Conservation (phyloP, 1,140 invertebrate genomes). For the Anastrepha ludens region DNA sequence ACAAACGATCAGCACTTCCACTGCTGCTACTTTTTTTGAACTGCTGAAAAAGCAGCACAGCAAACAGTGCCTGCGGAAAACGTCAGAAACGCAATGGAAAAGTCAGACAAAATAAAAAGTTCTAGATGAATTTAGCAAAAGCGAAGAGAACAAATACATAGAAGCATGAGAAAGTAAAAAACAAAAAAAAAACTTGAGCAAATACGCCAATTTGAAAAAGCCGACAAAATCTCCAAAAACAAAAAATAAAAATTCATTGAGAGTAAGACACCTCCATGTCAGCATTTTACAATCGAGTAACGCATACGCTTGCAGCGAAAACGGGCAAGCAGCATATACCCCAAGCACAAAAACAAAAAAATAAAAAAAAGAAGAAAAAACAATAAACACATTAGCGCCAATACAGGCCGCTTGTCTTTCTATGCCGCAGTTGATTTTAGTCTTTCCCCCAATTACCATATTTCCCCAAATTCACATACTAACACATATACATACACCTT, state of each 20-base stretch:
- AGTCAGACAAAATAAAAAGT: neutral
- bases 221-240: neutral
- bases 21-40: neutral
- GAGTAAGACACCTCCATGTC: neutral
- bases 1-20: neutral
- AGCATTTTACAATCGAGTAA: neutral
- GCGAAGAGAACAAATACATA: neutral
- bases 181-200: neutral
- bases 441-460: neutral
- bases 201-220: neutral
- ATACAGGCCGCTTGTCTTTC: neutral
- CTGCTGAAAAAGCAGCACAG: neutral
- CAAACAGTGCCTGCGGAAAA: neutral
- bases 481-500: neutral
- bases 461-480: neutral
- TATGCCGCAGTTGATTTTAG: neutral
- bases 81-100: neutral
- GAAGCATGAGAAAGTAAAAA: neutral
- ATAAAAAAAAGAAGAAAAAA: neutral
- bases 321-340: neutral
- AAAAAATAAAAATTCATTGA: neutral
- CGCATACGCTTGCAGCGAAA: neutral
- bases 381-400: neutral
- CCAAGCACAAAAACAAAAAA: neutral
- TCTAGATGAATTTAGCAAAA: neutral